Conservation (phyloP, 2,797 vertebrate species). For the Hemitrygon akajei region DNA sequence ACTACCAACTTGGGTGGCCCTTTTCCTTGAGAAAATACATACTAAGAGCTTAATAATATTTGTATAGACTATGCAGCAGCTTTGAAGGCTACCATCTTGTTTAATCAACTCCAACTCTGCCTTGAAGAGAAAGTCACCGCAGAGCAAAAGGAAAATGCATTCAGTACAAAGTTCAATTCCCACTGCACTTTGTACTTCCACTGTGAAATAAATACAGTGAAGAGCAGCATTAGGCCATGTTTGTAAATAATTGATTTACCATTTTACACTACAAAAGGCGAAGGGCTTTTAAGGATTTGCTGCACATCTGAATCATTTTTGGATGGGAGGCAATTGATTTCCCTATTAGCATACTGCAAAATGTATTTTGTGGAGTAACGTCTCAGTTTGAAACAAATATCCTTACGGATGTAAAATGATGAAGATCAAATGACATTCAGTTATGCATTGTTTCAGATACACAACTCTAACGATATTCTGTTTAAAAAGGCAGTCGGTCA, state of each 20-base stretch:
- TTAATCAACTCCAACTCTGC: conserved; percentile 53
- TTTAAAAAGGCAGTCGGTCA: neutral
- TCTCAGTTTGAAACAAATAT: neutral
- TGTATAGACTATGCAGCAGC: neutral
- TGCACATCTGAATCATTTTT: conserved; percentile 10
- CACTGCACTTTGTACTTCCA: conserved; percentile 41
- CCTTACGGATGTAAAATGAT: neutral
- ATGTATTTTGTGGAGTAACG: conserved; percentile 2
- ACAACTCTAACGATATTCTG: neutral
- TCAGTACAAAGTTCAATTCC: conserved; percentile 57
- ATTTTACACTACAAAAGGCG: conserved; percentile 45
- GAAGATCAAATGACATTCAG: neutral
- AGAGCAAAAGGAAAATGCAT: conserved; percentile 52
- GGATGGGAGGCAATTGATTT: neutral
- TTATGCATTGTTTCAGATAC: neutral
- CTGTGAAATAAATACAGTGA: conserved; percentile 28
- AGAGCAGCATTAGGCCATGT: conserved; percentile 27
- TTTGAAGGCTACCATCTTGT: conserved; percentile 48
- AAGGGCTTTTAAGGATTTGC: conserved; percentile 34
- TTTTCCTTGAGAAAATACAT: neutral
- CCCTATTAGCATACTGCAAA: conserved; percentile 9
- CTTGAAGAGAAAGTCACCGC: conserved; percentile 51
- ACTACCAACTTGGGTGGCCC: neutral
- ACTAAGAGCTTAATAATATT: neutral
- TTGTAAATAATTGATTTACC: conserved; percentile 61